Conservation (phyloP, 2,888 invertebrate genomes). For the Electrophaes corylata region DNA sequence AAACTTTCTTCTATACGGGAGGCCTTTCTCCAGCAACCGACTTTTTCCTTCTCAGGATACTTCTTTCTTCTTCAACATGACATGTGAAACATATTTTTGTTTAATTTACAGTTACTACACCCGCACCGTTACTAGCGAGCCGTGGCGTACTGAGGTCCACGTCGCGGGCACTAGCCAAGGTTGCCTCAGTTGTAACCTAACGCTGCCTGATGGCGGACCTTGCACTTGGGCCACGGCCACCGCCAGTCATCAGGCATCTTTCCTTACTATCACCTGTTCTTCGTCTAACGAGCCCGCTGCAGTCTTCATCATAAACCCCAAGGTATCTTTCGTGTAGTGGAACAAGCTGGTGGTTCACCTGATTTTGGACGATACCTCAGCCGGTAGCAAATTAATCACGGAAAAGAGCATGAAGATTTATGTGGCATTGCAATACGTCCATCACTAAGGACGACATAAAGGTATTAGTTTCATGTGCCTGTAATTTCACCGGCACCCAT, state of each 20-base stretch:
- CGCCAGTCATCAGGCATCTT: conserved; percentile 86
- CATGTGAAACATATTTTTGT: background rate
- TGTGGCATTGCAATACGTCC: too few relatives aligned
- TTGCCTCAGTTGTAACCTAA: conserved; percentile 51
- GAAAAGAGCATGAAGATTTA: too few relatives aligned
- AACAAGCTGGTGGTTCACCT: too few relatives aligned
- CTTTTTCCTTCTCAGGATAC: too few relatives aligned
- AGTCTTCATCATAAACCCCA: conserved; percentile 65
- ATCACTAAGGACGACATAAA: too few relatives aligned
- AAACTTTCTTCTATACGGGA: too few relatives aligned
- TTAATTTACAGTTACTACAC: conserved; percentile 89
- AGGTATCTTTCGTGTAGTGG: conserved; percentile 11
- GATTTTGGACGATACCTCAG: too few relatives aligned
- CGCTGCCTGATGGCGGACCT: conserved; percentile 80
- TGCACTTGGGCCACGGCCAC: conserved; percentile 86
- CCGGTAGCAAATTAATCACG: too few relatives aligned
- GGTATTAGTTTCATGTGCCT: too few relatives aligned
- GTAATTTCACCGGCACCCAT: too few relatives aligned
- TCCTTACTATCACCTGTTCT: conserved; percentile 88
- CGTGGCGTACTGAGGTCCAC: conserved; percentile 89
- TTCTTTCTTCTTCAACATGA: too few relatives aligned
- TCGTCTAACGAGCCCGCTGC: conserved; percentile 88
- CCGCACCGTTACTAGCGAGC: conserved; percentile 85
- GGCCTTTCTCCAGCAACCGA: too few relatives aligned
- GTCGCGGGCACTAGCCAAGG: conserved; percentile 74